phyloP scores from a whole-genome alignment of 2,888 invertebrate genomes.

The Embidobia sp. region DNA sequence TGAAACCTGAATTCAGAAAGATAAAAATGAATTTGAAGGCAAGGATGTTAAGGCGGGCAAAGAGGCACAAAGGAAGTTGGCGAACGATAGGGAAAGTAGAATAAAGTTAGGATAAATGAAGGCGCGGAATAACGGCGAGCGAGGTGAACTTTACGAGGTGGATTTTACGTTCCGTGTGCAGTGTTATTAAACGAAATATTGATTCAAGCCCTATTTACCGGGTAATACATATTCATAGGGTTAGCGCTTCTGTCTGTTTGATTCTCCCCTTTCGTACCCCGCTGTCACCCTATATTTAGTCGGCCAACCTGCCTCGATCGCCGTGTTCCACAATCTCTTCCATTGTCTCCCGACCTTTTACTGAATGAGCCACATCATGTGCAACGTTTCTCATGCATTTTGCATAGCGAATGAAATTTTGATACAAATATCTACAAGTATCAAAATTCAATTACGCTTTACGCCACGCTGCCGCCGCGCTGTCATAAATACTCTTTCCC shows the following conservation, averaged over 20 bases:
- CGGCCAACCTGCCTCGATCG: conserved; percentile 53
- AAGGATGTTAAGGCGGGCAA: conserved; percentile 14
- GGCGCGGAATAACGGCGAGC: no score
- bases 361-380: conserved; percentile 59
- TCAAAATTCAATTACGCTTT: conserved; percentile 57
- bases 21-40: conserved; percentile 30
- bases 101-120: conserved; percentile 30
- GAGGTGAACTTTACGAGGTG: conserved; percentile 63
- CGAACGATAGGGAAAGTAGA: conserved; percentile 37
- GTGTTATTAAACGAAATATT: conserved; percentile 82
- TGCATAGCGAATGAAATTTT: conserved; percentile 55
- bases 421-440: conserved; percentile 61
- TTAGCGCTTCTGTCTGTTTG: conserved; percentile 78
- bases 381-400: conserved; percentile 63
- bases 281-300: conserved; percentile 56
- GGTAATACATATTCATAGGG: conserved; percentile 81
- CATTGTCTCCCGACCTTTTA: conserved; percentile 59
- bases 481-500: conserved; percentile 45
- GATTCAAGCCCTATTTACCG: conserved; percentile 81
- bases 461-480: conserved; percentile 6
- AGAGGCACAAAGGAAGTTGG: no score
- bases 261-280: conserved; percentile 64
- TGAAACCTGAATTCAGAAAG: conserved; percentile 5
- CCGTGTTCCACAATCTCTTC: conserved; percentile 58
- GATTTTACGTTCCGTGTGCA: conserved; percentile 69